These are phyloP conservation scores for Remorina albescens DNA, from an alignment of 2,797 vertebrate genomes.

Conservation along the genomic window DNA sequence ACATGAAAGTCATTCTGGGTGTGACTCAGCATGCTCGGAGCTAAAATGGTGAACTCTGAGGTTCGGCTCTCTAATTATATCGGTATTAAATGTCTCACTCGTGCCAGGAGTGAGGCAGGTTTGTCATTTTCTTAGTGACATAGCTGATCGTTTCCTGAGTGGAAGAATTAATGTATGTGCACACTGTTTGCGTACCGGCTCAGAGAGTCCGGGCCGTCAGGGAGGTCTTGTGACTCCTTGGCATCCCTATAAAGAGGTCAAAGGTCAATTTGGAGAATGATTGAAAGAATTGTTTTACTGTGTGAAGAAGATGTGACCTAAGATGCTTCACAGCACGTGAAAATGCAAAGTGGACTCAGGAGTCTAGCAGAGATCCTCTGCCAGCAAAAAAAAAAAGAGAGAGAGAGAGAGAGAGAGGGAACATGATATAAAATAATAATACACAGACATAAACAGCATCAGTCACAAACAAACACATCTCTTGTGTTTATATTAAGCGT, in stretches of 20 bases:
- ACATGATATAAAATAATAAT: background rate
- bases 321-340: background rate
- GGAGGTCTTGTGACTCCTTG: slow-evolving; percentile 48
- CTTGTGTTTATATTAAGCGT: background rate
- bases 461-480: background rate
- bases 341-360: background rate
- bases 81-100: background rate
- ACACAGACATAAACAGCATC: background rate
- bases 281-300: slow-evolving; percentile 17
- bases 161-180: background rate
- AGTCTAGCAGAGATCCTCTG: background rate
- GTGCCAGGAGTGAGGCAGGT: background rate
- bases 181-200: slow-evolving; percentile 65
- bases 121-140: slow-evolving; percentile 2
- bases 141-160: slow-evolving; percentile 2
- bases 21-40: background rate
- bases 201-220: slow-evolving; percentile 62
- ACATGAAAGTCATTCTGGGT: slow-evolving; percentile 9
- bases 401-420: background rate
- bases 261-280: slow-evolving; percentile 51
- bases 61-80: background rate
- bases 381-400: background rate
- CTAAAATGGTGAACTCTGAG: background rate
- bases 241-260: slow-evolving; percentile 68
- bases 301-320: slow-evolving; percentile 31